phyloP scores from a whole-genome alignment of 1,140 invertebrate genomes.

The Carposina sasakii region DNA sequence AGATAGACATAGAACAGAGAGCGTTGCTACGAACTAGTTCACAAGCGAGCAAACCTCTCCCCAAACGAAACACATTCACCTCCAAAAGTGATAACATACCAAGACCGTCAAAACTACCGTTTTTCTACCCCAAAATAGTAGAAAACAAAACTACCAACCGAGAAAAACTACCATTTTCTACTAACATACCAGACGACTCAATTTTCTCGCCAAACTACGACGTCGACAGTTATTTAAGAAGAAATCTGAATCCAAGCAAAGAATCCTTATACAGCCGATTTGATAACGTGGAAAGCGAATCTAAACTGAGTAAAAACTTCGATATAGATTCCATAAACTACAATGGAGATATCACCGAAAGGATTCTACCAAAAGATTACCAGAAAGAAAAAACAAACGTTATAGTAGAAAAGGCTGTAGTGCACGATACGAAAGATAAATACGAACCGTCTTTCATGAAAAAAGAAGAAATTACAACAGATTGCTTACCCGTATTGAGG shows the following conservation, averaged over 20 bases:
- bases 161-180: constrained; percentile 37
- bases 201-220: constrained; percentile 56
- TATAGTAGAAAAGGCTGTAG: constrained; percentile 25
- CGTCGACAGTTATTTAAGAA: constrained; percentile 53
- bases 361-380: neutral
- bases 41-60: constrained; percentile 30
- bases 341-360: constrained; percentile 8
- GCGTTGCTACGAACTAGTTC: constrained; percentile 36
- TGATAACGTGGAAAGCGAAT: constrained; percentile 8
- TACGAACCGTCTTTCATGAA: constrained; percentile 25
- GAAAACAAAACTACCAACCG: constrained; percentile 4
- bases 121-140: constrained; percentile 23
- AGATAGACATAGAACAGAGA: constrained; percentile 62
- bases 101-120: constrained; percentile 29
- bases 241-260: constrained; percentile 47
- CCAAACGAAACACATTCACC: constrained; percentile 20
- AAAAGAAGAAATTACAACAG: constrained; percentile 11
- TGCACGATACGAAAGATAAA: constrained; percentile 18
- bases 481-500: constrained; percentile 71
- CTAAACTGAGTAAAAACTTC: too few relatives aligned
- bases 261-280: constrained; percentile 24
- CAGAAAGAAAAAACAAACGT: constrained; percentile 12
- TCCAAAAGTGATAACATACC: constrained; percentile 39
- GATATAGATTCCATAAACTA: too few relatives aligned
- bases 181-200: constrained; percentile 52